Base-by-base conservation (phyloP, 1,140 invertebrate genomes). In the Ladona fulva region DNA sequence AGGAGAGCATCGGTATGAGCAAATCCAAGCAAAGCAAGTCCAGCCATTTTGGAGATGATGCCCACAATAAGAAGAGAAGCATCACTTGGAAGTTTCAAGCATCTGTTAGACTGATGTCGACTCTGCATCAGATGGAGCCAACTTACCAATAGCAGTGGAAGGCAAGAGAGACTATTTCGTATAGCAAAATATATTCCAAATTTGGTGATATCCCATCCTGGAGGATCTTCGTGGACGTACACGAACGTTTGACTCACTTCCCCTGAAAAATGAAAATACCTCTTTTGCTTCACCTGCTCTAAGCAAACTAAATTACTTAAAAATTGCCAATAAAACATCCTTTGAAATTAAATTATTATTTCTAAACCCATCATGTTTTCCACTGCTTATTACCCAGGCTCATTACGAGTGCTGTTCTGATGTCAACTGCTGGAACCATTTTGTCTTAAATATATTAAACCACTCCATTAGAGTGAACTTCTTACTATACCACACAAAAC, bases 111-210 rank as follows among this genome's bases (percentile, higher is more conserved):
- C 86, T 85, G 74, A 85, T 80, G 14, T 82, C 78, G 22, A 83
- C 77, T 0, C n/a, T 66, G 16, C 52, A 16, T 66, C 5, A 22
- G 52, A 19, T 66, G 52, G 12, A 66, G 52, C 52, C 52, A 66
- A 66, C 52, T 12, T 12, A 66, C 52, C 14, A 66, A 6, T 22
- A 66, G 12, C 14, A 66, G 52, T 87, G 76, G 10, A 88, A 80
- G 10, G 82, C 80, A 24, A 84, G 24, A 25, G 85, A 85, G 75
- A 83, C 81, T 0, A 87, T 76, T 29, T 82, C 83, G 79, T 84
- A 85, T 77, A 11, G 83, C 85, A 80, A 83, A 85, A 76, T 83
- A 87, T 76, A 83, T 83, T 1, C 83, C 84, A 80, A 84, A 87
- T 7, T 80, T 82, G n/a, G 81, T 80, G 78, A 83, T 83, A 19